Percentiles rank a stretch among this genome's conserved stretches.
Conservation (phyloP, 2,888 invertebrate species). For the Boloria selene region DNA sequence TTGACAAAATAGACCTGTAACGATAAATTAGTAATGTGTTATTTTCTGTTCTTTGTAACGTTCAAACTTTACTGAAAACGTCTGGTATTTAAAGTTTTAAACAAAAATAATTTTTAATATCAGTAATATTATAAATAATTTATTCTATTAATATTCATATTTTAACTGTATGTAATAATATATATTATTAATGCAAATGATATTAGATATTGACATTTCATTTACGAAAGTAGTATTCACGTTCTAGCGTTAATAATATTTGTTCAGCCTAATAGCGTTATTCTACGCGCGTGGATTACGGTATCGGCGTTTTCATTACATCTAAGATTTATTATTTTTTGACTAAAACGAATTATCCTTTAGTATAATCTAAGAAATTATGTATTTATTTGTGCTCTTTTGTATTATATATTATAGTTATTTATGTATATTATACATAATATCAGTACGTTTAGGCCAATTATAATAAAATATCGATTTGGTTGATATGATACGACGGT, state of each 20-base stretch:
- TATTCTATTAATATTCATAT: too few relatives aligned
- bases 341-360: slow-evolving; percentile 2
- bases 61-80: too few relatives aligned
- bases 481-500: too few relatives aligned
- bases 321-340: not conserved
- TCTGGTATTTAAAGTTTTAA: too few relatives aligned
- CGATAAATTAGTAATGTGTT: slow-evolving; percentile 8
- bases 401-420: not conserved
- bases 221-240: slow-evolving; percentile 3
- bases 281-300: slow-evolving; percentile 1
- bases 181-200: too few relatives aligned
- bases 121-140: too few relatives aligned
- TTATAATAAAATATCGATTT: too few relatives aligned
- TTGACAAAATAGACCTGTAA: slow-evolving; percentile 71
- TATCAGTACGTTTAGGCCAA: too few relatives aligned
- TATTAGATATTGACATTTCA: slow-evolving; percentile 1
- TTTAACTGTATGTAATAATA: too few relatives aligned
- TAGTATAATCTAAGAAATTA: not conserved
- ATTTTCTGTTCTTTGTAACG: too few relatives aligned
- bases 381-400: not conserved
- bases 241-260: slow-evolving; percentile 1
- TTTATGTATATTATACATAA: too few relatives aligned
- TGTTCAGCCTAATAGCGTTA: slow-evolving; percentile 1
- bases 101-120: too few relatives aligned
- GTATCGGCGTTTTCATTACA: slow-evolving; percentile 6